Conservation (phyloP, 1,140 invertebrate species). For the Ylistrum balloti region DNA sequence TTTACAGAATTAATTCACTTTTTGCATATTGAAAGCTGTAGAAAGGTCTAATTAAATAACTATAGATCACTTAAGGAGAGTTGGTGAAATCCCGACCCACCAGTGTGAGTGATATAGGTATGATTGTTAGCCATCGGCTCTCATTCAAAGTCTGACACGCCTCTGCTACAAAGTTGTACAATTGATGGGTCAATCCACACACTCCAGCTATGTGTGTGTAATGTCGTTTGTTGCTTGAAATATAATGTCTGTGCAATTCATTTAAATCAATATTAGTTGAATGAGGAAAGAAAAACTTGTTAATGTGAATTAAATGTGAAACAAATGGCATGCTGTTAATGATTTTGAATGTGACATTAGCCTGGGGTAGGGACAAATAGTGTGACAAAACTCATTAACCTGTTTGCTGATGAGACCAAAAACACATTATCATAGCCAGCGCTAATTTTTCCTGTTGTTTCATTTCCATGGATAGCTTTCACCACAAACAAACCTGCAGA, state of each 20-base stretch:
- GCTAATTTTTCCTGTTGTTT: not conserved
- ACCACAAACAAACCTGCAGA: not conserved
- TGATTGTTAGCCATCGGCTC: not conserved
- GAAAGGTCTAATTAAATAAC: slow-evolving; percentile 8
- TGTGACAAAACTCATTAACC: slow-evolving; percentile 4
- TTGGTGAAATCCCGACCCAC: not conserved
- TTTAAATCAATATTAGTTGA: slow-evolving; percentile 4
- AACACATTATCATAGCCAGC: not conserved
- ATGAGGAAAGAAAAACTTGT: not conserved
- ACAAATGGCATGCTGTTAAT: not conserved
- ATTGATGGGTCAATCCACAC: not conserved
- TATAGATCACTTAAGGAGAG: slow-evolving; percentile 20
- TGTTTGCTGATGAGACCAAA: slow-evolving; percentile 16
- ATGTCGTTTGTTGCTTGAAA: not conserved
- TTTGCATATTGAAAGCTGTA: slow-evolving; percentile 34
- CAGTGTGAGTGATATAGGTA: slow-evolving; percentile 11
- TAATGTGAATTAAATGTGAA: slow-evolving; percentile 28
- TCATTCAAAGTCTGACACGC: not conserved
- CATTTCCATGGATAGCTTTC: slow-evolving; percentile 25
- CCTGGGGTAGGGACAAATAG: not conserved
- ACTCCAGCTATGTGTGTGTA: not conserved
- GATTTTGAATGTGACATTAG: not conserved
- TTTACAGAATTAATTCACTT: slow-evolving; percentile 36
- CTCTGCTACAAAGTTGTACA: not conserved
- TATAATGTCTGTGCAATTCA: not conserved